Conservation (phyloP, 2,888 invertebrate genomes). For the Oscheius sp. region DNA sequence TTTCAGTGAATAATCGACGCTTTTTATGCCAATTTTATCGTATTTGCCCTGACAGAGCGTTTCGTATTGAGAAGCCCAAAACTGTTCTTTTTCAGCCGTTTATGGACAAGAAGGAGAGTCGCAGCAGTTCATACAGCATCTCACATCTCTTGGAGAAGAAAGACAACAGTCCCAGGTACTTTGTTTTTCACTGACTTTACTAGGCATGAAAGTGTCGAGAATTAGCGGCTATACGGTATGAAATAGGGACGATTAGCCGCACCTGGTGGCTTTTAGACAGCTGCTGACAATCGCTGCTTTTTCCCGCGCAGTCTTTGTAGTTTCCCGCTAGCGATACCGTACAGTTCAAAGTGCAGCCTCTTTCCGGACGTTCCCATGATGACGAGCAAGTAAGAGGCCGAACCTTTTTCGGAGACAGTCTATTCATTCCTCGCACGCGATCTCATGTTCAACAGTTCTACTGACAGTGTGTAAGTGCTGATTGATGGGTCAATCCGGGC, state of each 20-base stretch:
- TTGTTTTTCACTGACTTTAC: neutral
- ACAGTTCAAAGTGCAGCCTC: neutral
- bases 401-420: too few species aligned
- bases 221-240: neutral
- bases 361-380: too few species aligned
- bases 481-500: neutral
- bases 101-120: constrained; percentile 37
- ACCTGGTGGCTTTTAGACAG: constrained; percentile 16
- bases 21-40: constrained; percentile 21
- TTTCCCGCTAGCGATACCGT: neutral
- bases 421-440: too few species aligned
- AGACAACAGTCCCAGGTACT: constrained; percentile 40
- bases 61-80: neutral
- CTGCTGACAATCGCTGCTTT: neutral
- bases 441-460: too few species aligned
- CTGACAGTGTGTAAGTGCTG: too few species aligned
- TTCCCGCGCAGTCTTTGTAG: constrained; percentile 14
- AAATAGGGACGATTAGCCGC: neutral
- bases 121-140: constrained; percentile 39
- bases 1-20: constrained; percentile 26
- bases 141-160: constrained; percentile 46
- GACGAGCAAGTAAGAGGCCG: too few species aligned
- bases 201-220: neutral
- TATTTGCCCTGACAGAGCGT: constrained; percentile 18
- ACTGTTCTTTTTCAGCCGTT: constrained; percentile 19